Percentiles rank a stretch among this genome's conserved stretches.
These are phyloP conservation scores for Spisula subtruncata DNA, from an alignment of 2,888 invertebrate genomes.

Conservation along the genomic window DNA sequence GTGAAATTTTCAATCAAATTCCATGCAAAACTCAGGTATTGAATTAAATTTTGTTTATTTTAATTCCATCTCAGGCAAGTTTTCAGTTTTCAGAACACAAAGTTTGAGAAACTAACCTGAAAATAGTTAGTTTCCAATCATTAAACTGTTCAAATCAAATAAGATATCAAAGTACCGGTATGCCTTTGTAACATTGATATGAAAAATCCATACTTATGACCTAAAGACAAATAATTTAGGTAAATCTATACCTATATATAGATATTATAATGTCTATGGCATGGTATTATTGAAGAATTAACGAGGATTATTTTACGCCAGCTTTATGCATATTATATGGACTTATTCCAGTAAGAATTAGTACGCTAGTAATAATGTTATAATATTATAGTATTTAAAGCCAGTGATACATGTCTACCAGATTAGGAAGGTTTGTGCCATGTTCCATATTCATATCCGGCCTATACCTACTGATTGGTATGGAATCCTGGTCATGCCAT, in stretches of 20 bases:
- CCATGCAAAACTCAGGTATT: no score
- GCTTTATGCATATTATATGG: background rate
- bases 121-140: no score
- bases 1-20: no score
- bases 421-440: conserved; percentile 8
- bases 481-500: no score
- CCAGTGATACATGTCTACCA: background rate
- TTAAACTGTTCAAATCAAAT: no score
- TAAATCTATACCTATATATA: background rate
- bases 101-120: no score
- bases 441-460: background rate
- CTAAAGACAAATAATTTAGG: background rate
- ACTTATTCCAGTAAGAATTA: background rate
- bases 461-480: no score
- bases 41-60: background rate
- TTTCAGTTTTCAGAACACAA: no score
- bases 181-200: background rate
- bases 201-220: background rate
- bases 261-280: background rate
- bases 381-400: no score
- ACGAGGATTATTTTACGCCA: background rate
- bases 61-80: background rate
- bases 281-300: background rate
- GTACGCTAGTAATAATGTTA: background rate
- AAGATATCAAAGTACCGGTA: no score